phyloP scores from a whole-genome alignment of 2,113 vertebrate genomes.

The Cricetomys ansorgei region DNA sequence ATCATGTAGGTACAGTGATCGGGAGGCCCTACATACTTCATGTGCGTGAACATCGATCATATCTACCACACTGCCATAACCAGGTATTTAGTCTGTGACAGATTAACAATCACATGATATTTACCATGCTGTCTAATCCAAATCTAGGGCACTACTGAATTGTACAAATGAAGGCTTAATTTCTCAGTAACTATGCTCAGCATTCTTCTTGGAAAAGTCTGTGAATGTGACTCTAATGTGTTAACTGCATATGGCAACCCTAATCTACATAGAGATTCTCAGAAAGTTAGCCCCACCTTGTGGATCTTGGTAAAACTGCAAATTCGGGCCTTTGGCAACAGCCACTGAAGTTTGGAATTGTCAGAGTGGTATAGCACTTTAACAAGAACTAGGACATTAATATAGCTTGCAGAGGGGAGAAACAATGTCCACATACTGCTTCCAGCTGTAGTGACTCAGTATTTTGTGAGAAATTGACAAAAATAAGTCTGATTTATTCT shows the following conservation, averaged over 20 bases:
- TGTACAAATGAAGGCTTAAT: slow-evolving; percentile 48
- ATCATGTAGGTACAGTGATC: not conserved
- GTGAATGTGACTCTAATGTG: not conserved
- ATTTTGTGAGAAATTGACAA: slow-evolving; percentile 45
- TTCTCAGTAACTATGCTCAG: not conserved
- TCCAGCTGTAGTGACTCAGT: not conserved
- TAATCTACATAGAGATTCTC: not conserved
- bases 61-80: not conserved
- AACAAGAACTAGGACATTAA: slow-evolving; percentile 40
- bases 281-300: slow-evolving; percentile 73
- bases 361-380: not conserved
- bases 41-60: not conserved
- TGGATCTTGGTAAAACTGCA: slow-evolving; percentile 58
- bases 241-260: not conserved
- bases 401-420: not conserved
- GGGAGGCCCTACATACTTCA: not conserved
- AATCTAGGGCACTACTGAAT: not conserved
- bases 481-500: not conserved
- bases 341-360: not conserved
- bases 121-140: not conserved
- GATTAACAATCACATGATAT: not conserved
- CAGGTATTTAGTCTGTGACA: not conserved
- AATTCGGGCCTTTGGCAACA: not conserved
- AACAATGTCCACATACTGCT: not conserved
- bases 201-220: not conserved